Evolutionary conservation across 1,140 invertebrate genomes (phyloP), one percentile per base, ranked within the genome.

Genomic region (Drosophila pseudoobscura): DNA sequence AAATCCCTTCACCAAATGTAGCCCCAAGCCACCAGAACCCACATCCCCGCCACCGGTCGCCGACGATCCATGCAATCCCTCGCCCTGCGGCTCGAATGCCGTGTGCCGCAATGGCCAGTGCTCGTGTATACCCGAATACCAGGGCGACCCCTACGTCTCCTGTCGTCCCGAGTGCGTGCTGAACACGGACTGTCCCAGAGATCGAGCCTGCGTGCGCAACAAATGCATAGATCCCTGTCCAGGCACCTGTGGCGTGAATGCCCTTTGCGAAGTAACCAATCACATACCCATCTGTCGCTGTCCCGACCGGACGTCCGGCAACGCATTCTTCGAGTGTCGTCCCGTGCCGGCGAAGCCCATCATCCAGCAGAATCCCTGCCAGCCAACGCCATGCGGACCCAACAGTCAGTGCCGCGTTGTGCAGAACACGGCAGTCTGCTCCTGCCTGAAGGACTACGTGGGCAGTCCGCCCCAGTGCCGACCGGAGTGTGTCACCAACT

Each of bases 111-210:
- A 96, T 92, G 96, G 96, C n/a, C 95, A 95, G 29, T 97, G 96
- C 89, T 93, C 94, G 2, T 97, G 96, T 78, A 92, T 96, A 72
- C 92, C 94, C 0, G 96, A 96, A 82, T 97, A 96, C 82, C 96
- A 95, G 68, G 96, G 96, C 43, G 96, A 97, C 92, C 96, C 96
- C n/a, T 96, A 96, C 78, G 94, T 94, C 8, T 95, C 95, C 2
- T 97, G 96, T 79, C 93, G 95, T 75, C 96, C 96, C 1, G 96
- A 97, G 92, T 97, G 96, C 84, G 95, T 96, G 1, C 94, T 95
- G 3, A 97, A 97, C 85, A 94, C 95, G n/a, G 96, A 97, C 75
- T 97, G 96, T 75, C 93, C 94, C 45, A 92, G 94, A 17, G 94
- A 94, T 47, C 94, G 93, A 66, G 95, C 96, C 2, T 97, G 96